phyloP scores from a whole-genome alignment of 1,140 invertebrate species.

The Papilio polytes region DNA sequence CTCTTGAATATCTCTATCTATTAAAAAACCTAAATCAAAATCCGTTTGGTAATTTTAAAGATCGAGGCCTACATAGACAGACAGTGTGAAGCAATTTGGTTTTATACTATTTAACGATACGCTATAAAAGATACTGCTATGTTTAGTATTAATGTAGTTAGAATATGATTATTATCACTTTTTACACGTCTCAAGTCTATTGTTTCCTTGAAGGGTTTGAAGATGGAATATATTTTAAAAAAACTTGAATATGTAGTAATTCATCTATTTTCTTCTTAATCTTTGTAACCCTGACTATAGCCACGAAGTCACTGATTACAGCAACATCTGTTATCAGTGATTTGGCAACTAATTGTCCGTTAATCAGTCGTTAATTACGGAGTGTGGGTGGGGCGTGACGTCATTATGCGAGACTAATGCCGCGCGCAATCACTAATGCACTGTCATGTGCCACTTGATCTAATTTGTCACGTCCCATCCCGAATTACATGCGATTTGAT shows the following conservation, averaged over 20 bases:
- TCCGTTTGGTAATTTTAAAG: too few species aligned
- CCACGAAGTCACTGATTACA: constrained; percentile 27
- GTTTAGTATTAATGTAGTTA: too few species aligned
- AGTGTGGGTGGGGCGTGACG: constrained; percentile 59
- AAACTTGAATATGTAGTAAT: background rate
- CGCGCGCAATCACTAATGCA: constrained; percentile 52
- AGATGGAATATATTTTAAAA: background rate
- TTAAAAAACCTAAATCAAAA: too few species aligned
- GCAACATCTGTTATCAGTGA: constrained; percentile 65
- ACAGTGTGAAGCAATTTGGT: too few species aligned
- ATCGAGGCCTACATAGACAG: too few species aligned
- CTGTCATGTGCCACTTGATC: constrained; percentile 58
- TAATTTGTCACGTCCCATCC: constrained; percentile 57
- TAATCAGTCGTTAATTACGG: constrained; percentile 74
- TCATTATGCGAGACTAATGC: constrained; percentile 60
- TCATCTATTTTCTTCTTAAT: background rate
- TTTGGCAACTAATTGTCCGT: constrained; percentile 70
- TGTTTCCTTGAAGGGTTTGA: too few species aligned
- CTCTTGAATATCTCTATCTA: too few species aligned
- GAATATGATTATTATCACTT: too few species aligned
- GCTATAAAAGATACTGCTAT: too few species aligned
- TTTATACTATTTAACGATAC: too few species aligned
- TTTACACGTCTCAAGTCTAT: too few species aligned
- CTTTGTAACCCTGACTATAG: background rate
- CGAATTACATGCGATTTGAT: constrained; percentile 30